A percentile compares a stretch with the other conserved stretches of the same genome.
These are phyloP conservation scores for Odontocolon sp. DNA, from an alignment of 2,888 invertebrate genomes.

Conservation along the genomic window DNA sequence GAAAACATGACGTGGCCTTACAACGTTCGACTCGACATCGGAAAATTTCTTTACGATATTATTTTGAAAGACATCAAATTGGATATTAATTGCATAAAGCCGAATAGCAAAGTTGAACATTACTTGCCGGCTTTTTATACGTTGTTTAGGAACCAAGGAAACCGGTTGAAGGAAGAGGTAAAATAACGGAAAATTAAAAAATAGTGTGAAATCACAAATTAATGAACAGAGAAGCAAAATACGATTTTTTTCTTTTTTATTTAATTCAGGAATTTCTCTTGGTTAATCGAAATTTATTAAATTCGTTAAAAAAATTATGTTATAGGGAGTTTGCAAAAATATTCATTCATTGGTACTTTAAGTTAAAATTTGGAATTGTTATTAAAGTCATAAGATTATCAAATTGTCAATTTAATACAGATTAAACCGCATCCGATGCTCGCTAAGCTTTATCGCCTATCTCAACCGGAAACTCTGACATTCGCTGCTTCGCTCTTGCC, in stretches of 20 bases:
- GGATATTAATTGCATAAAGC: constrained; percentile 85
- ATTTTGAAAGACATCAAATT: constrained; percentile 93
- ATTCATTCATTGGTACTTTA: no score
- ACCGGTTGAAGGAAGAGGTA: constrained; percentile 86
- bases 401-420: constrained; percentile 66
- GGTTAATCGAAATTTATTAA: no score
- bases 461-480: constrained; percentile 86
- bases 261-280: no score
- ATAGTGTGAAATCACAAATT: no score
- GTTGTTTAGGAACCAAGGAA: constrained; percentile 87
- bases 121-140: constrained; percentile 89
- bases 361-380: no score
- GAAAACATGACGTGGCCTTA: constrained; percentile 86
- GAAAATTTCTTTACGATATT: constrained; percentile 93
- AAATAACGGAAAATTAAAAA: not conserved
- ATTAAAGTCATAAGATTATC: not conserved
- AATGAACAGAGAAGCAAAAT: no score
- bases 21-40: constrained; percentile 85
- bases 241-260: not conserved
- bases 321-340: no score
- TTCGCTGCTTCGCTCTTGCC: constrained; percentile 90
- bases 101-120: constrained; percentile 77
- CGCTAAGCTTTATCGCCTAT: constrained; percentile 86
- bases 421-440: constrained; percentile 92
- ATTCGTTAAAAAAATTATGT: no score